Base-by-base conservation (phyloP, 2,113 vertebrate species). In the Pandion haliaetus region DNA sequence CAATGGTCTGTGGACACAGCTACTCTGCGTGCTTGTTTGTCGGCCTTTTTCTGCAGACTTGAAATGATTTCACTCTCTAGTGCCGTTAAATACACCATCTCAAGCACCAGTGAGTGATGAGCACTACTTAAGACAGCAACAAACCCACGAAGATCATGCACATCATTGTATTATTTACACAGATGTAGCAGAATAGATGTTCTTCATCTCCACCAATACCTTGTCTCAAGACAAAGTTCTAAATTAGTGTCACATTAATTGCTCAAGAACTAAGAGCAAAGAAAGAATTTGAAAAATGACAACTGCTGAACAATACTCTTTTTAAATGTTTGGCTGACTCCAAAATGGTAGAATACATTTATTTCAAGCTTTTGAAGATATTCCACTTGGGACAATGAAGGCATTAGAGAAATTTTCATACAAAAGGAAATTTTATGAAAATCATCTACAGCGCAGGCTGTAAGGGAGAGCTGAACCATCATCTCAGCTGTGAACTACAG, bases 1-100 rank as follows among this genome's bases (percentile, higher is more conserved):
- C 16, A 55, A 18, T 61, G 63, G 6, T 12, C 45, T 79, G 12
- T 29, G 40, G 61, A 36, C 24, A 25, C 0, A 0, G 11, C 10
- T 44, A 26, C 0, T 11, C 21, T 50, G 29, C 11, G 13, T 15
- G 4, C 14, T 31, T 72, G 3, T 50, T 82, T 29, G 42, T 47
- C 47, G 32, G 14, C 38, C 14, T 57, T 24, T 52, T 61, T 52
- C 71, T 72, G 12, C 29, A 63, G 18, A 28, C 38, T 44, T 76
- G 29, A 44, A 80, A 67, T 2, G 3, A 8, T 42, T 82, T 55
- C 72, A 4, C 9, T 72, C n/a, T 42, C 58, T 12, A 49, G 3
- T 57, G 26, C 13, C 71, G 34, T 63, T 59, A 86, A 55, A 82
- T 36, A 24, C 38, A 79, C 14, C 26, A 71, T 80, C 26, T 59